Evolutionary conservation across 2,888 invertebrate species (phyloP).

Genomic region (Dioctria linearis): DNA sequence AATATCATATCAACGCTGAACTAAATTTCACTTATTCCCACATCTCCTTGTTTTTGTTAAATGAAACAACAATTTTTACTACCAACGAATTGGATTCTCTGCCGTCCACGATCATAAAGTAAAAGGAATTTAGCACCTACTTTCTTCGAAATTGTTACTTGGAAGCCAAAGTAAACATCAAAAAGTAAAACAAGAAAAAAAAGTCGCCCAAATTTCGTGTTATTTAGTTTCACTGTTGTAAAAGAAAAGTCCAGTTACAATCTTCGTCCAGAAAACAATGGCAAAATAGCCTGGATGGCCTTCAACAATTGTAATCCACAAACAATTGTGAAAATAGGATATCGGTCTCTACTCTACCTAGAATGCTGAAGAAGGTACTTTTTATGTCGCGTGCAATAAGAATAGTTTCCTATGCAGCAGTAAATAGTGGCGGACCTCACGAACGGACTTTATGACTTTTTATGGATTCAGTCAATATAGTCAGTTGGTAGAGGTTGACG

Average conservation of each 20-base stretch:
- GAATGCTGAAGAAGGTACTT: conserved; percentile 51
- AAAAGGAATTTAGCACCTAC: conserved; percentile 38
- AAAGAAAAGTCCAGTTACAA: conserved; percentile 55
- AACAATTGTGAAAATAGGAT: conserved; percentile 8
- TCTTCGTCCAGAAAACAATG: conserved; percentile 37
- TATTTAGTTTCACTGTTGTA: conserved; percentile 40
- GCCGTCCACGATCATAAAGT: not conserved
- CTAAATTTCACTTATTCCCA: not conserved
- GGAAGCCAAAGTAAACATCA: conserved; percentile 44
- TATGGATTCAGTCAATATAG: conserved; percentile 54
- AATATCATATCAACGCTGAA: no score
- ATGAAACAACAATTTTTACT: not conserved
- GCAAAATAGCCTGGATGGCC: conserved; percentile 24
- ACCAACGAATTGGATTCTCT: not conserved
- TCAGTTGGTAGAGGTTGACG: conserved; percentile 7
- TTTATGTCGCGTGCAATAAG: conserved; percentile 56
- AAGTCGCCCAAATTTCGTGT: conserved; percentile 36
- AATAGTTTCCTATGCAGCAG: conserved; percentile 35
- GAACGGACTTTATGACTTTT: conserved; percentile 55
- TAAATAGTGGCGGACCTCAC: conserved; percentile 54
- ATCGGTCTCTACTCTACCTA: conserved; percentile 35
- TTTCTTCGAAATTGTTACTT: conserved; percentile 53
- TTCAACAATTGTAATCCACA: conserved; percentile 8
- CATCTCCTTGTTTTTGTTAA: not conserved
- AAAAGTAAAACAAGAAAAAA: conserved; percentile 26